Percentiles rank a stretch among this genome's conserved stretches.
phyloP scores from a whole-genome alignment of 2,888 invertebrate genomes.

The Chorisops tibialis region DNA sequence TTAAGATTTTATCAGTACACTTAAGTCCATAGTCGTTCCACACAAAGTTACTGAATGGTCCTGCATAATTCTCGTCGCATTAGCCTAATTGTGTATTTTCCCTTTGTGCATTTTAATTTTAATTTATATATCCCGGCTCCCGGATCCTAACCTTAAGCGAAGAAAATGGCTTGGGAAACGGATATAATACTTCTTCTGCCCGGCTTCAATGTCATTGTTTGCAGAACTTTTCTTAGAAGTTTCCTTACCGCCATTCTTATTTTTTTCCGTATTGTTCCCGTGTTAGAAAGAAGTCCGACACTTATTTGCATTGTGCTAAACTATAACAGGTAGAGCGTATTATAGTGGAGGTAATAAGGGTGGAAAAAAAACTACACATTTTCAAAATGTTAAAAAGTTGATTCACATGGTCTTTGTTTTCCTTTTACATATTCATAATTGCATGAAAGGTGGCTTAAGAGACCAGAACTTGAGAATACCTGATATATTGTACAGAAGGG shows the following conservation, averaged over 20 bases:
- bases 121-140: slow-evolving; percentile 14
- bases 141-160: background rate
- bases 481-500: too few species aligned
- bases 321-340: background rate
- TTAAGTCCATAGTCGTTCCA: too few species aligned
- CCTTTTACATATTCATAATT: slow-evolving; percentile 10
- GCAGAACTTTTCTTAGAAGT: slow-evolving; percentile 14
- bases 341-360: too few species aligned
- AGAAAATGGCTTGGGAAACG: background rate
- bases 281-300: background rate
- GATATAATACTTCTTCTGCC: background rate
- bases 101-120: slow-evolving; percentile 11
- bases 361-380: background rate
- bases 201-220: slow-evolving; percentile 19
- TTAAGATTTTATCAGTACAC: slow-evolving; percentile 8
- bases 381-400: background rate
- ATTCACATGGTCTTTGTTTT: slow-evolving; percentile 2
- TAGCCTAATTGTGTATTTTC: slow-evolving; percentile 21
- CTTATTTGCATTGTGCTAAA: slow-evolving; percentile 9
- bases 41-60: slow-evolving; percentile 1
- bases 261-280: background rate
- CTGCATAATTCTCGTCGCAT: slow-evolving; percentile 4
- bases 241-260: slow-evolving; percentile 5
- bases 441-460: background rate
- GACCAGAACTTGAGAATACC: too few species aligned